These are phyloP conservation scores for Mionectes olivaceus DNA, from an alignment of 2,797 vertebrate species.

Conservation along the genomic window DNA sequence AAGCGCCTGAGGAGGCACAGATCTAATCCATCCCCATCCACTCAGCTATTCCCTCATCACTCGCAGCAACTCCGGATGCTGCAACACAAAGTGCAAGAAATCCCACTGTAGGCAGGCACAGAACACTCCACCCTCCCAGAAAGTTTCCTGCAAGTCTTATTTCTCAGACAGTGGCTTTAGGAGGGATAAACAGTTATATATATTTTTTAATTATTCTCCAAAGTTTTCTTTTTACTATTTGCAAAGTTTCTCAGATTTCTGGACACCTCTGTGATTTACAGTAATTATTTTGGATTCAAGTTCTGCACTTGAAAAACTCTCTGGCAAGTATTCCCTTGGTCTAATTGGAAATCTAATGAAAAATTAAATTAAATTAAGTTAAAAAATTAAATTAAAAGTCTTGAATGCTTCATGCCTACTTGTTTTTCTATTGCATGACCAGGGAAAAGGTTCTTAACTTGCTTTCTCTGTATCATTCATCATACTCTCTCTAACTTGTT, in stretches of 20 bases:
- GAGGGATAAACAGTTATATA: background rate
- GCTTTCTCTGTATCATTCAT: background rate
- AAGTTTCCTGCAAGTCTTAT: background rate
- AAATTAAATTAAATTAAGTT: background rate
- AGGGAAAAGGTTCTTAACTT: background rate
- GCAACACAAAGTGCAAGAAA: slow-evolving; percentile 27
- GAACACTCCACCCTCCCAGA: background rate
- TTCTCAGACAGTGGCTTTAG: background rate
- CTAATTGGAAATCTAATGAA: background rate
- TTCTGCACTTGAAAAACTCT: background rate
- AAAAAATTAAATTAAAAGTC: background rate
- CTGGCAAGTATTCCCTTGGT: background rate
- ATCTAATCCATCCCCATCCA: slow-evolving; percentile 20
- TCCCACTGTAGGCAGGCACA: background rate
- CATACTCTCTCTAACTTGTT: background rate
- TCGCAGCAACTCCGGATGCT: slow-evolving; percentile 17
- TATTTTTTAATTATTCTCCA: background rate
- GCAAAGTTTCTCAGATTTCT: background rate
- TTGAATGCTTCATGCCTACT: background rate
- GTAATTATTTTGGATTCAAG: background rate
- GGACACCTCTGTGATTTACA: background rate
- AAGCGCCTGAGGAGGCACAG: slow-evolving; percentile 2
- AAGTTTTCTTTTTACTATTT: background rate
- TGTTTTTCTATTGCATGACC: background rate
- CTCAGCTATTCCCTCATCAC: slow-evolving; percentile 30